Conservation (phyloP, 2,888 invertebrate genomes). For the Exocentrus adspersus region DNA sequence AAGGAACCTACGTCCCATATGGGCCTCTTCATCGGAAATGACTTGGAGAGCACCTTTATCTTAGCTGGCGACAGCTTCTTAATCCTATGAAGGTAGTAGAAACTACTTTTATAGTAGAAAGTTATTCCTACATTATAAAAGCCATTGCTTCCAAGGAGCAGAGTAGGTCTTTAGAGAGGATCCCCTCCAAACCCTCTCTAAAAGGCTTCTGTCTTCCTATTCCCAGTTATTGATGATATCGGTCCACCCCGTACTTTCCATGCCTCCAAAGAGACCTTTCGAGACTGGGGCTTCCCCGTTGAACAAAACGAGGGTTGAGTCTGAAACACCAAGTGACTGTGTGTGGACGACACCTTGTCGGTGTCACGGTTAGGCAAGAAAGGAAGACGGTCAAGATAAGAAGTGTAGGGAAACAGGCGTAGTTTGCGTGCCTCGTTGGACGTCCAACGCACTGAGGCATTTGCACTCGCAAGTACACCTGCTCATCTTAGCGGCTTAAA, state of each 20-base stretch:
- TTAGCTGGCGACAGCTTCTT: slow-evolving; percentile 39
- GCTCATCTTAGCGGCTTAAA: too few species aligned
- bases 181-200: slow-evolving; percentile 31
- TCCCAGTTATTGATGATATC: slow-evolving; percentile 38
- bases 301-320: too few species aligned
- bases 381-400: too few species aligned
- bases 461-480: too few species aligned
- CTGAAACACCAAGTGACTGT: too few species aligned
- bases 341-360: too few species aligned
- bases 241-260: slow-evolving; percentile 49
- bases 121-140: slow-evolving; percentile 12
- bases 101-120: slow-evolving; percentile 21
- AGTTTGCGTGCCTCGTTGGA: too few species aligned
- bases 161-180: slow-evolving; percentile 38
- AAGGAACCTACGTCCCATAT: slow-evolving; percentile 28
- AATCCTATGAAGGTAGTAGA: slow-evolving; percentile 32
- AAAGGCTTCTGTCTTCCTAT: slow-evolving; percentile 29
- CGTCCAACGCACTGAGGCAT: too few species aligned
- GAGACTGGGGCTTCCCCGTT: slow-evolving; percentile 38
- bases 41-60: slow-evolving; percentile 46
- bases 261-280: slow-evolving; percentile 44
- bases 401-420: too few species aligned
- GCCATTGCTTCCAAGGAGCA: slow-evolving; percentile 35
- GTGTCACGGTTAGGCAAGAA: too few species aligned
- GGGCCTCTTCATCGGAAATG: slow-evolving; percentile 29